A percentile compares a stretch with the other conserved stretches of the same genome.
phyloP scores from a whole-genome alignment of 1,140 invertebrate species.

The Vanessa tameamea region DNA sequence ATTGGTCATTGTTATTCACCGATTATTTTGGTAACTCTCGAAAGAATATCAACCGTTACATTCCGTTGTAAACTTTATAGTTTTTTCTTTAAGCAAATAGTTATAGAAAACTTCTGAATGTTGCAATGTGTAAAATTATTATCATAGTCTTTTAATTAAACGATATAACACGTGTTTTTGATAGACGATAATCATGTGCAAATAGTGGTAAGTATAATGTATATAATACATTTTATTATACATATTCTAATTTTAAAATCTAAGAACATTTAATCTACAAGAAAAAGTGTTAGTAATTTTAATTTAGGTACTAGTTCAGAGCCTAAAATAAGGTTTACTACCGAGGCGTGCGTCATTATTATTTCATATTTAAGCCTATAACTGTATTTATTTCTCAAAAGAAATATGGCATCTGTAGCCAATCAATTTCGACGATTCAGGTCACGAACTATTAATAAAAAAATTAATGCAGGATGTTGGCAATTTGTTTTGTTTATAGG shows the following conservation, averaged over 20 bases:
- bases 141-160: no score
- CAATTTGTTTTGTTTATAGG: conserved; percentile 35
- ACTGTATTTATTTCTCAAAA: neutral
- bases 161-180: no score
- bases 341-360: no score
- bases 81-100: neutral
- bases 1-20: conserved; percentile 19
- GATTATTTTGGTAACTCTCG: conserved; percentile 14
- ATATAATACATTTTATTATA: neutral
- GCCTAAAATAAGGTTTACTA: no score
- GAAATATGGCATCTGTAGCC: neutral
- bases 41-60: neutral
- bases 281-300: no score
- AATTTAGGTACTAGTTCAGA: no score
- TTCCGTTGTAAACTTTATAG: neutral
- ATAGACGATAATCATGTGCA: neutral
- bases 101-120: neutral
- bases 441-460: conserved; percentile 16
- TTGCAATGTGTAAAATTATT: no score
- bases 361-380: no score
- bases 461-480: conserved; percentile 32
- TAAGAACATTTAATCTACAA: no score
- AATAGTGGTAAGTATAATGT: neutral
- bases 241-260: no score
- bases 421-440: conserved; percentile 1